Evolutionary conservation across 2,888 invertebrate species (phyloP).

Genomic region (Holacanthella duospinosa): DNA sequence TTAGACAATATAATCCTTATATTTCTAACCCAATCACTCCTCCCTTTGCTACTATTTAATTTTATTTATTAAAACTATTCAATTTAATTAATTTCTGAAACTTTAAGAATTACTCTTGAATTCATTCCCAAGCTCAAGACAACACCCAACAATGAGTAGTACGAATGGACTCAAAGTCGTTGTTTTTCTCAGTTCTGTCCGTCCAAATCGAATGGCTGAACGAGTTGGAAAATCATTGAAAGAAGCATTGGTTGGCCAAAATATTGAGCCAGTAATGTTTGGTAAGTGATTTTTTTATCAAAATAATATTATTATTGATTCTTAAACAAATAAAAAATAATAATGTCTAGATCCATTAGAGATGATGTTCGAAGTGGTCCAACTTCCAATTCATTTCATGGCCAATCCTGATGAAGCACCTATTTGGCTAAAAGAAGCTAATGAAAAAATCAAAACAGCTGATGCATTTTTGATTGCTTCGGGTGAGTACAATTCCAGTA

Average conservation of each 20-base stretch:
- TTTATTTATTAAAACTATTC: too few species aligned
- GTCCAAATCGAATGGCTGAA: conserved; percentile 38
- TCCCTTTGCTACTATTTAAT: too few species aligned
- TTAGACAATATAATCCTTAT: too few species aligned
- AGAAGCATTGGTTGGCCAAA: conserved; percentile 34
- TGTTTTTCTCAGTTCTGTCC: conserved; percentile 38
- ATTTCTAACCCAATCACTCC: too few species aligned
- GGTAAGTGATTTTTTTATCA: too few species aligned
- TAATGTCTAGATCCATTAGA: conserved; percentile 41
- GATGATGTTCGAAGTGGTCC: conserved; percentile 40
- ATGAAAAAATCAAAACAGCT: conserved; percentile 39
- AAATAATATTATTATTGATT: too few species aligned
- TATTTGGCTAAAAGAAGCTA: conserved; percentile 38
- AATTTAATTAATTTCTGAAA: too few species aligned
- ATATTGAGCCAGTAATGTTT: conserved; percentile 38
- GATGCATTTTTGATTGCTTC: conserved; percentile 44
- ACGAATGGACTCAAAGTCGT: too few species aligned
- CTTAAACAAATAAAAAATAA: too few species aligned
- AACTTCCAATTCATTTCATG: conserved; percentile 40
- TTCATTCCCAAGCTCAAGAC: too few species aligned
- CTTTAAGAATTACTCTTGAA: too few species aligned
- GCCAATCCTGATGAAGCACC: conserved; percentile 38
- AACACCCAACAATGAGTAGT: too few species aligned
- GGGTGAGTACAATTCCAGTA: conserved; percentile 42
- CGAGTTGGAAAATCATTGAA: conserved; percentile 39